A percentile compares a stretch with the other conserved stretches of the same genome.
Conservation (phyloP, 1,140 invertebrate genomes). For the Gonioctena quinquepunctata region DNA sequence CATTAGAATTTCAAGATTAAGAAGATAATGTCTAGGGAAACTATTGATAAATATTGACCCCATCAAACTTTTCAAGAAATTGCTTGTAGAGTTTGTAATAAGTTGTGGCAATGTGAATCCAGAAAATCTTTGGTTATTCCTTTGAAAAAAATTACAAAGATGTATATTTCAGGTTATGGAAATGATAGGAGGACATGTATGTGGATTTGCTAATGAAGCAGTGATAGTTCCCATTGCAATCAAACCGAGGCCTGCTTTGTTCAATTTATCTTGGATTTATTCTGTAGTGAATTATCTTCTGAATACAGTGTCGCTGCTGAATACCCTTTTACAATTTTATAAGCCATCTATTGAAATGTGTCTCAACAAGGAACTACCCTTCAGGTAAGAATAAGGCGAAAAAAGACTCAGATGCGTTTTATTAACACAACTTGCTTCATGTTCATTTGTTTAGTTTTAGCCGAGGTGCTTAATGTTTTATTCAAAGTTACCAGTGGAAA, state of each 20-base stretch:
- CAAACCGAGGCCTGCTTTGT: constrained; percentile 37
- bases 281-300: constrained; percentile 42
- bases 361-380: constrained; percentile 35
- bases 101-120: too few species aligned
- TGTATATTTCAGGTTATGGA: constrained; percentile 43
- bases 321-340: constrained; percentile 38
- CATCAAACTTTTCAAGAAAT: too few species aligned
- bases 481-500: too few species aligned
- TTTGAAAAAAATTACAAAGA: neutral
- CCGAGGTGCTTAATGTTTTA: too few species aligned
- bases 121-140: neutral
- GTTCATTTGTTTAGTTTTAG: too few species aligned
- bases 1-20: too few species aligned
- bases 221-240: constrained; percentile 42
- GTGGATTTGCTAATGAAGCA: constrained; percentile 40
- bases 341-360: constrained; percentile 34
- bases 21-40: too few species aligned
- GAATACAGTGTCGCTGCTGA: constrained; percentile 33
- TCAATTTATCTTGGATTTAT: constrained; percentile 49
- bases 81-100: too few species aligned
- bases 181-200: constrained; percentile 45
- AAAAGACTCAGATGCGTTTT: too few species aligned
- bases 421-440: too few species aligned
- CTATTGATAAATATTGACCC: too few species aligned
- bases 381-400: too few species aligned